Conservation (phyloP, 1,140 invertebrate species). For the Tetramorium simillimum region DNA sequence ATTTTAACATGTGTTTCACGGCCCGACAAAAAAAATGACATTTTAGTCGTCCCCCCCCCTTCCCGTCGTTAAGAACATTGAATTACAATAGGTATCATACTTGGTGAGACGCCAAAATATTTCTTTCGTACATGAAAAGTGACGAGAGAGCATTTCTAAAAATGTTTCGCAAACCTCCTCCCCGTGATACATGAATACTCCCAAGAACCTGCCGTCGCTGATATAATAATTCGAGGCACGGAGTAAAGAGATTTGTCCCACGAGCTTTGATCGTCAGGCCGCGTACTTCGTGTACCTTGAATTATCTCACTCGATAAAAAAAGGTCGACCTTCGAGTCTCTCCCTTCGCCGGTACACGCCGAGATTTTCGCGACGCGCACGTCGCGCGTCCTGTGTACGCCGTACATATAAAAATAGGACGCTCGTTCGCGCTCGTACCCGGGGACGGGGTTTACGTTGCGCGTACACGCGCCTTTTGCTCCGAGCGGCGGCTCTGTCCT, state of each 20-base stretch:
- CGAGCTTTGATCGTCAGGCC: background rate
- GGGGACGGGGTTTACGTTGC: background rate
- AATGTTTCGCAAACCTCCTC: background rate
- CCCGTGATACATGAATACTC: background rate
- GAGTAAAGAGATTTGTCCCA: background rate
- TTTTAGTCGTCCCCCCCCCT: background rate
- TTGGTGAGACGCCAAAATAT: background rate
- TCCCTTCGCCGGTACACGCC: slow-evolving; percentile 17
- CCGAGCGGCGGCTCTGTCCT: background rate
- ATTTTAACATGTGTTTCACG: background rate
- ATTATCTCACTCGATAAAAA: slow-evolving; percentile 1
- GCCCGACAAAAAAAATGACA: background rate
- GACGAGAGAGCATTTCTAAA: background rate
- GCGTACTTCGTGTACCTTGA: background rate
- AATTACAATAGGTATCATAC: background rate
- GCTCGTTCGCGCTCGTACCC: slow-evolving; percentile 20
- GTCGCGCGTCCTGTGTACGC: background rate
- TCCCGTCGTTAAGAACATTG: background rate
- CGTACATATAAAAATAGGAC: slow-evolving; percentile 66
- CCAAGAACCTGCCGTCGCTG: no score
- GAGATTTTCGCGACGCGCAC: slow-evolving; percentile 39
- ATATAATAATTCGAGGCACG: background rate
- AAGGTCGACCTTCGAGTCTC: slow-evolving; percentile 30
- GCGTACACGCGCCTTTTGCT: slow-evolving; percentile 1
- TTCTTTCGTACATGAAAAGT: background rate